Base-by-base conservation (phyloP, 2,888 invertebrate genomes). In the Diarsia mendica region DNA sequence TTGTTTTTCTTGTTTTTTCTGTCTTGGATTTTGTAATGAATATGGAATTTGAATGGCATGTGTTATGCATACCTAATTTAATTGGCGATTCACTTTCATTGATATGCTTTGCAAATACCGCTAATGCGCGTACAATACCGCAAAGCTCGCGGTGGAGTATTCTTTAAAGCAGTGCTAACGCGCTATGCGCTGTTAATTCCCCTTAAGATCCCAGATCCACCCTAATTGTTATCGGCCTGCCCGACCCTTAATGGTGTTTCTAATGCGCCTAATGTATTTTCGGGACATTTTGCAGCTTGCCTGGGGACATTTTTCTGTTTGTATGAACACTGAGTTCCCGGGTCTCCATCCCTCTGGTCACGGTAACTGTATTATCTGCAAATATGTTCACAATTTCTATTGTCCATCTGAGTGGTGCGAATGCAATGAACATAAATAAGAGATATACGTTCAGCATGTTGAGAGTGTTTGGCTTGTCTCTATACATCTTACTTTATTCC, bases 281-380 rank as follows among this genome's bases (percentile, higher is more conserved):
- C 90, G 95, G 94, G 95, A 96, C 96, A 96, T 96, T 96, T 95
- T 96, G 96, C 96, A 96, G 96, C 95, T 95, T 95, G 96, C 96
- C 94, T 92, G 91, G 89, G 94, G 95, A 93, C 93, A 95, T 95
- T 96, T 95, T 95, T 96, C 94, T 95, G 93, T 96, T 93, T 94
- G 94, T 94, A 93, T 93, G 94, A 92, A 88, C 92, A 93, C 91
- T 93, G 91, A 90, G 23, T 75, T 20, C 91, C 74, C 33, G 51
- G 44, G 3, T 90, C 92, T 91, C 91, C 89, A 18, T 89, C 93
- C 93, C 93, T 92, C 90, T 87, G 89, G 91, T 90, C 89, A 91
- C 89, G 91, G 95, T 96, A 96, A 96, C 94, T 92, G 93, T 93
- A 95, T 96, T 96, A 96, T 94, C 95, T 93, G 93, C 94, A 92